A percentile compares a stretch with the other conserved stretches of the same genome.
Evolutionary conservation across 2,797 vertebrate genomes (phyloP).

Genomic region (Apogon hyalosoma): DNA sequence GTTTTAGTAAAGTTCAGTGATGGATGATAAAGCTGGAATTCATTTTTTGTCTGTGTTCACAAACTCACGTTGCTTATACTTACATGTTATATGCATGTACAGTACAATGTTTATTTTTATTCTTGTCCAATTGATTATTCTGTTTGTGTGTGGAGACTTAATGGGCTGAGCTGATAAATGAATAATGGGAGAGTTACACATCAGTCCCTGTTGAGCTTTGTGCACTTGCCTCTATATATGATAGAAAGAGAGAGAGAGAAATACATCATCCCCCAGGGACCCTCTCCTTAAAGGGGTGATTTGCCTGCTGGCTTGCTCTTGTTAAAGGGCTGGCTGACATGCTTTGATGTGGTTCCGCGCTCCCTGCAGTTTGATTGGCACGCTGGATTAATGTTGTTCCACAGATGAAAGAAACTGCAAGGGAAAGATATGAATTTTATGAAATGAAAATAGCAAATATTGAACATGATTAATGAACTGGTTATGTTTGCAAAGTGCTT

Average conservation of each 20-base stretch:
- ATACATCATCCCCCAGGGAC: slow-evolving; percentile 57
- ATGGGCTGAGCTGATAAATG: slow-evolving; percentile 56
- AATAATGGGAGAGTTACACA: slow-evolving; percentile 52
- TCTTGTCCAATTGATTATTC: slow-evolving; percentile 58
- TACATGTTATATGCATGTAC: slow-evolving; percentile 10
- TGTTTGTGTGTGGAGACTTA: slow-evolving; percentile 55
- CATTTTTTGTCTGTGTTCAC: neutral
- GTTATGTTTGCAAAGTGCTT: slow-evolving; percentile 64
- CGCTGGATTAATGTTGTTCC: slow-evolving; percentile 66
- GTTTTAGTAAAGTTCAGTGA: slow-evolving; percentile 40
- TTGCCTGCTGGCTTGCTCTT: slow-evolving; percentile 76
- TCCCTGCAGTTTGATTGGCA: slow-evolving; percentile 81
- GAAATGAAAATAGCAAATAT: slow-evolving; percentile 66
- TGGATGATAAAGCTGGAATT: slow-evolving; percentile 16
- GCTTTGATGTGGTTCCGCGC: slow-evolving; percentile 79
- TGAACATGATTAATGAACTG: slow-evolving; percentile 68
- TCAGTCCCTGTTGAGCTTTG: slow-evolving; percentile 40
- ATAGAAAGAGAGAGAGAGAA: slow-evolving; percentile 32
- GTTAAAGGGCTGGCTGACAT: slow-evolving; percentile 73
- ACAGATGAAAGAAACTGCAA: slow-evolving; percentile 65
- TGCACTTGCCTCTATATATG: slow-evolving; percentile 24
- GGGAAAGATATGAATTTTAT: slow-evolving; percentile 54
- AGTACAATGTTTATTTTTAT: slow-evolving; percentile 16
- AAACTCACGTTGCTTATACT: neutral
- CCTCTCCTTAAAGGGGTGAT: slow-evolving; percentile 74